Conservation (phyloP, 2,888 invertebrate genomes). For the Tenthredo notha region DNA sequence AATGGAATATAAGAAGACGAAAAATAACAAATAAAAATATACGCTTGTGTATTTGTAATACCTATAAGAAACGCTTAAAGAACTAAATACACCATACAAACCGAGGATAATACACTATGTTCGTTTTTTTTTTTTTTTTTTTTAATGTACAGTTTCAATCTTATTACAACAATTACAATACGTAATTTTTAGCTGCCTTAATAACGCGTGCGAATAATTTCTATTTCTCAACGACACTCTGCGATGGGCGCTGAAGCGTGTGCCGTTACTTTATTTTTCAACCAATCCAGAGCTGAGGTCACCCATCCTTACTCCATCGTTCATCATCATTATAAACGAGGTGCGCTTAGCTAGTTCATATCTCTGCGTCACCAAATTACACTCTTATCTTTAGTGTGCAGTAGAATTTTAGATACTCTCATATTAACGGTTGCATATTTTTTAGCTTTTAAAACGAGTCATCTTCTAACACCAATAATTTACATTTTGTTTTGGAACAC, state of each 20-base stretch:
- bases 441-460: not conserved
- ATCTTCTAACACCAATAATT: not conserved
- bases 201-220: not conserved
- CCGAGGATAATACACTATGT: not conserved
- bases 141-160: not conserved
- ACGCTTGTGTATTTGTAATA: not conserved
- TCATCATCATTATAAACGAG: not conserved
- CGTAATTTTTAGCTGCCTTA: not conserved
- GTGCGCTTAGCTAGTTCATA: not conserved
- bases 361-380: not conserved
- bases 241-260: not conserved
- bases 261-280: conserved; percentile 22
- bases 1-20: not conserved
- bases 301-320: not conserved
- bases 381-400: not conserved
- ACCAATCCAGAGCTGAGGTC: conserved; percentile 23
- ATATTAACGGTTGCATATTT: not conserved
- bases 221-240: not conserved
- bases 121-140: too few species aligned
- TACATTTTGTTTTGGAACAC: not conserved
- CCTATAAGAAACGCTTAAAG: not conserved
- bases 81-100: not conserved
- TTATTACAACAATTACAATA: not conserved
- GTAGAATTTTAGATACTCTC: not conserved
- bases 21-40: not conserved